phyloP scores from a whole-genome alignment of 1,140 invertebrate species.

The Aporrectodea caliginosa region DNA sequence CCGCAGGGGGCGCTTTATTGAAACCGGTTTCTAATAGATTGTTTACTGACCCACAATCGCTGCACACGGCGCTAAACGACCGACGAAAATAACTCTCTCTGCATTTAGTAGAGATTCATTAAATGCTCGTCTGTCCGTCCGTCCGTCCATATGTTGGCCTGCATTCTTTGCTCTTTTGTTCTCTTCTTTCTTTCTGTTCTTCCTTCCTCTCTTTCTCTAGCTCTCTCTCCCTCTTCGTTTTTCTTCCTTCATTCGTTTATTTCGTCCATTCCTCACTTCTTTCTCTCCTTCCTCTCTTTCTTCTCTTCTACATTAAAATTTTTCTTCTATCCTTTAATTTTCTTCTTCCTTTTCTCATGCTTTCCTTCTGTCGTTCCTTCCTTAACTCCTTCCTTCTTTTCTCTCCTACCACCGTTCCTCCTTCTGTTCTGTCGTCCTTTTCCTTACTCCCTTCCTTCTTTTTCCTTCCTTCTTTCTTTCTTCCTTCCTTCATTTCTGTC shows the following conservation, averaged over 20 bases:
- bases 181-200: not conserved
- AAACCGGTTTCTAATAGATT: too few species aligned
- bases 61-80: not conserved
- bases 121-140: not conserved
- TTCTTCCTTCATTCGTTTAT: not conserved
- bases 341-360: not conserved
- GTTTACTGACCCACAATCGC: too few species aligned
- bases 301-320: not conserved
- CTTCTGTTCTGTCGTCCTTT: not conserved
- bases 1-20: not conserved
- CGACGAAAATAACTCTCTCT: not conserved
- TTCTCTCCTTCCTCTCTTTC: not conserved
- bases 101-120: too few species aligned
- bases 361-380: conserved; percentile 4
- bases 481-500: not conserved
- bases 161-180: not conserved
- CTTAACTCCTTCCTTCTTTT: conserved; percentile 17
- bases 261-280: not conserved
- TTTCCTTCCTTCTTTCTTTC: not conserved
- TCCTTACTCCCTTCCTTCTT: not conserved
- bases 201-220: conserved; percentile 22
- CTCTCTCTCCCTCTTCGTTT: conserved; percentile 20
- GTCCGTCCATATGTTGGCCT: not conserved
- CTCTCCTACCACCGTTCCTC: not conserved
- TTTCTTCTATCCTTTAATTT: conserved; percentile 16